Evolutionary conservation across 2,797 vertebrate genomes (phyloP), one percentile per base, ranked within the genome.

Genomic region (Myotis findleyi): DNA sequence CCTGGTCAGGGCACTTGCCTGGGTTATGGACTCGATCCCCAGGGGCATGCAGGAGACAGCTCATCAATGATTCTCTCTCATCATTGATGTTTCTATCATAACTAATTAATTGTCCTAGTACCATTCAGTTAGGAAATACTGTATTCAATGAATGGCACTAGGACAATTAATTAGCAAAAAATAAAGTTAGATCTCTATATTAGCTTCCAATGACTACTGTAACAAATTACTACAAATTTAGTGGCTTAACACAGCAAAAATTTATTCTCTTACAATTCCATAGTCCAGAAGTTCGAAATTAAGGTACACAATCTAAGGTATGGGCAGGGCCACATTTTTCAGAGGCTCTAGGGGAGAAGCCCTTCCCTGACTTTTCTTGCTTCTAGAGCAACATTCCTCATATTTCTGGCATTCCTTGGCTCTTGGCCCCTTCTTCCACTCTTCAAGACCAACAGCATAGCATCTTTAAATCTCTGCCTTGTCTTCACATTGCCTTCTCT

Each of bases 41-140:
- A n/a, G 30, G 30, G 62, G 5, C 62, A n/a, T 64, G 62, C 62
- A 64, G 12, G 14, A 64, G 30, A 16, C 62, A 64, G 7, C 30
- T 16, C 6, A 64, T 64, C 62, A 16, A 14, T 64, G 62, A 16
- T 14, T 64, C 27, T 64, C 30, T 64, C 62, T 64, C 62, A 64
- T 59, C 27, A 64, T n/a, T 16, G 27, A n/a, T 64, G 62, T 64
- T 64, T n/a, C 27, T 64, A 30, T 64, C 25, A 57, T 57, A 57
- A 57, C 55, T 57, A 57, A 57, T 57, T 57, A 57, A 57, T 57
- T 25, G 55, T 57, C 55, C 21, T 57, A 57, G 21, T 57, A 57
- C 55, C 55, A 25, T 57, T 57, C 75, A 59, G 8, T 91, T 91
- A 94, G 51, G 57, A 91, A 87, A 85, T 49, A 76, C 81, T 69